Base-by-base conservation (phyloP, 2,888 invertebrate genomes). In the Drosophila koepferae region DNA sequence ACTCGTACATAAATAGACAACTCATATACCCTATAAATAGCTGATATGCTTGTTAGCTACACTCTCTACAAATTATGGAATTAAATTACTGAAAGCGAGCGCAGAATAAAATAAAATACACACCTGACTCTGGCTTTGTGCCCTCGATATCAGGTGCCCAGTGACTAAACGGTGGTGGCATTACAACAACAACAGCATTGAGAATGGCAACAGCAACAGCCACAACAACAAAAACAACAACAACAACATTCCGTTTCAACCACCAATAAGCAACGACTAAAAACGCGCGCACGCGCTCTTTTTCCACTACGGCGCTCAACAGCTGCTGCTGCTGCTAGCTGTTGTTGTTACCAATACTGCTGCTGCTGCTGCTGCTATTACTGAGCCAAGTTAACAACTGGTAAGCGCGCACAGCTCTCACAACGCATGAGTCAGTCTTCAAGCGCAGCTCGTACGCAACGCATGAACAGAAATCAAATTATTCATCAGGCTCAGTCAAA, bases 241-340 rank as follows among this genome's bases (percentile, higher is more conserved):
- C 43, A 44, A 18, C 40, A 38, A 61, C 28, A 23, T 36, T 38
- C 44, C 40, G 18, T 38, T 54, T 34, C 56, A 63, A 59, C 63
- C 71, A 71, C 61, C 80, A 63, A 41, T 51, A 34, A 51, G 38
- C 48, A 55, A 12, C 62, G 60, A 48, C 66, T 60, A 60, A 71
- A 86, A 87, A 87, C 79, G 90, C 84, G 86, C 90, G 90, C 85
- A 82, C 63, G 85, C 89, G 90, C 88, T 86, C 81, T 75, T 74
- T 80, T 68, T 58, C 44, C 61, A 36, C 40, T 46, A 56, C 43
- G 53, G 1, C 58, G 71, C 56, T 69, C 64, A 64, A 71, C 85
- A 89, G 84, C 89, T 77, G 89, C 73, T 43, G 16, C 59, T 41
- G 44, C n/a, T 41, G 44, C 10, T 44, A 34, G 23, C 16, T 28